Conservation (phyloP, 2,113 vertebrate species). For the Xenopus laevis region DNA sequence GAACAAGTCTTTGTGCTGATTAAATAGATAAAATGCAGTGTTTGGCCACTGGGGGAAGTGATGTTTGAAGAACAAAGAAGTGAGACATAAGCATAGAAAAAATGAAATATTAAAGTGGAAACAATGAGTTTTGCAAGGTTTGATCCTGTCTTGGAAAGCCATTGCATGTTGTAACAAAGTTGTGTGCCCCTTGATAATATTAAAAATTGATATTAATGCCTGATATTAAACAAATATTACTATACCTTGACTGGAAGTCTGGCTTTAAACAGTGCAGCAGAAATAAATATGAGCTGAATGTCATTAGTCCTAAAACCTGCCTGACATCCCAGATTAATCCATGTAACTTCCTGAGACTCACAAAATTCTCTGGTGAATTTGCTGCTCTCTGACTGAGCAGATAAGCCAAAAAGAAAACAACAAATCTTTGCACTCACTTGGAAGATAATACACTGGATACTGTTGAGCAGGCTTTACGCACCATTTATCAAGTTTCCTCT, state of each 20-base stretch:
- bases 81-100: neutral
- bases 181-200: conserved; percentile 18
- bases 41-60: conserved; percentile 3
- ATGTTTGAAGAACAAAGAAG: neutral
- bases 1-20: too few species aligned
- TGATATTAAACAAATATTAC: conserved; percentile 45
- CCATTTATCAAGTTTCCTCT: too few species aligned
- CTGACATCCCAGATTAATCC: conserved; percentile 46
- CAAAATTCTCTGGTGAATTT: conserved; percentile 46
- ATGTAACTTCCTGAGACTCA: conserved; percentile 50
- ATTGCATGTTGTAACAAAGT: conserved; percentile 24
- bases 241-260: conserved; percentile 41
- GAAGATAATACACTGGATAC: too few species aligned
- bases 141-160: conserved; percentile 32
- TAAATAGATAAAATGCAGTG: neutral
- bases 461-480: too few species aligned
- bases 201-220: conserved; percentile 41
- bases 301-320: conserved; percentile 47
- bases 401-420: conserved; percentile 49
- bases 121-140: neutral
- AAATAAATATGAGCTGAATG: conserved; percentile 52
- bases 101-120: neutral
- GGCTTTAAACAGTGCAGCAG: conserved; percentile 36
- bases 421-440: too few species aligned
- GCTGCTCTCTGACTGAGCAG: conserved; percentile 49